Conservation (phyloP, 2,797 vertebrate species). For the Anniella stebbinsi region DNA sequence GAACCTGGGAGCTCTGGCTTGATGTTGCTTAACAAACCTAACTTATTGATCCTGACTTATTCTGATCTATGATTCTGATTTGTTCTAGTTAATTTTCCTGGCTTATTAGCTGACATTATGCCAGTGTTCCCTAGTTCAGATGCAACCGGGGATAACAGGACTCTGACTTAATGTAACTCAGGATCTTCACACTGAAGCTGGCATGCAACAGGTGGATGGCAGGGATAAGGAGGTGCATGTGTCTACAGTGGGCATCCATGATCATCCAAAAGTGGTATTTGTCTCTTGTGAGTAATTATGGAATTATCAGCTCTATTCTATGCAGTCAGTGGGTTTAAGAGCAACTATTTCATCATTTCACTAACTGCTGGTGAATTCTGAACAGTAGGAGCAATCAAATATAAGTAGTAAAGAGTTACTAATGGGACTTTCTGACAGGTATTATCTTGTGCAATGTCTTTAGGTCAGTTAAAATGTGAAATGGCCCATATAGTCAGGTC, state of each 20-base stretch:
- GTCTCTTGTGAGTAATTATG: background rate
- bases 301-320: background rate
- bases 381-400: background rate
- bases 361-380: background rate
- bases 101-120: background rate
- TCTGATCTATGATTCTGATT: too few relatives aligned
- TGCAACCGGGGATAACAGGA: background rate
- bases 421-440: background rate
- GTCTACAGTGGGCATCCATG: background rate
- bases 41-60: too few relatives aligned
- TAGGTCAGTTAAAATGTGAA: background rate
- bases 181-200: background rate
- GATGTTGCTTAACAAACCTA: background rate
- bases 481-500: background rate
- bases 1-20: background rate
- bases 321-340: background rate
- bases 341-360: background rate
- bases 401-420: background rate
- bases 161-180: background rate
- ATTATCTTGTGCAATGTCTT: background rate
- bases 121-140: background rate
- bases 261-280: background rate
- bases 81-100: background rate
- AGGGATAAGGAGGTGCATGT: background rate
- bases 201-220: too few relatives aligned